These are phyloP conservation scores for Hypsopygia costalis DNA, from an alignment of 2,888 invertebrate genomes.

Conservation along the genomic window DNA sequence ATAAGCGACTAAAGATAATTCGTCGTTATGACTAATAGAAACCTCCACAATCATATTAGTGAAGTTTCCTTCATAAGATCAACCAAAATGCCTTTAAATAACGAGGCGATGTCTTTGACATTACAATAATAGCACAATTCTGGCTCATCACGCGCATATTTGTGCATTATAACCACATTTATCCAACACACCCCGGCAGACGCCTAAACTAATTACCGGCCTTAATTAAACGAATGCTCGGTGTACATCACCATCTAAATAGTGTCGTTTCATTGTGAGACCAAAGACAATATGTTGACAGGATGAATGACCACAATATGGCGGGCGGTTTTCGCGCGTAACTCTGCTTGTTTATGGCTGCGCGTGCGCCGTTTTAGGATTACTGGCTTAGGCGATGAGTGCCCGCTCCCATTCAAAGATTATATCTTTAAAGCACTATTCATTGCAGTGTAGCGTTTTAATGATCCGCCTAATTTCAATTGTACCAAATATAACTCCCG, in stretches of 20 bases:
- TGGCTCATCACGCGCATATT: constrained; percentile 9
- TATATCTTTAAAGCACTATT: constrained; percentile 64
- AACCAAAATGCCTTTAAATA: background rate
- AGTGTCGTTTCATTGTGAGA: constrained; percentile 67
- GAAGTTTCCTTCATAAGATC: background rate
- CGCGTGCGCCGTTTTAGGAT: constrained; percentile 71
- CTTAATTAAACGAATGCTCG: constrained; percentile 71
- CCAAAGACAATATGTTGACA: constrained; percentile 77
- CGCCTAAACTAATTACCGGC: constrained; percentile 64
- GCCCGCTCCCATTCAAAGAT: constrained; percentile 69
- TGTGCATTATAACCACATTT: constrained; percentile 35
- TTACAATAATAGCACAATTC: constrained; percentile 14
- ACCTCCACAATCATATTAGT: background rate
- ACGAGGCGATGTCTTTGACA: constrained; percentile 6
- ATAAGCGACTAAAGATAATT: no score
- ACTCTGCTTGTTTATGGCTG: constrained; percentile 68
- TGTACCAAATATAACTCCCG: constrained; percentile 73
- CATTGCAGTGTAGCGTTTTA: constrained; percentile 58
- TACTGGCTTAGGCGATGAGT: constrained; percentile 72
- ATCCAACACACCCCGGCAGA: constrained; percentile 37
- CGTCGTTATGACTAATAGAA: no score
- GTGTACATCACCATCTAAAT: constrained; percentile 71
- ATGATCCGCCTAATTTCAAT: constrained; percentile 77
- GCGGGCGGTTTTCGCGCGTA: constrained; percentile 70
- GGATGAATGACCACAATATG: constrained; percentile 73